Conservation (phyloP, 2,797 vertebrate genomes). For the Corythornis leucogaster region DNA sequence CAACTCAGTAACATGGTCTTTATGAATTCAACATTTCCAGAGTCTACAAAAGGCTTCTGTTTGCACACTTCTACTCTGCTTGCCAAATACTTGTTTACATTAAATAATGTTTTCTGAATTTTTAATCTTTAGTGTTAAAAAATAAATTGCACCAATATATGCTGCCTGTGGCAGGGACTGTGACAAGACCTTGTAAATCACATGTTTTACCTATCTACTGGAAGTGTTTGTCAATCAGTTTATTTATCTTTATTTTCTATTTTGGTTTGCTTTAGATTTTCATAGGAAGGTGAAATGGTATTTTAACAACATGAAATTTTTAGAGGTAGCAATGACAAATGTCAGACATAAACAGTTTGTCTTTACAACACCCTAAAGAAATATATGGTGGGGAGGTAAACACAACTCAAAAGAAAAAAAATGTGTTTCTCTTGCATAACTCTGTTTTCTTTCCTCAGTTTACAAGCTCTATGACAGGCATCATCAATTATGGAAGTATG, state of each 20-base stretch:
- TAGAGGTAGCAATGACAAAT: slow-evolving; percentile 29
- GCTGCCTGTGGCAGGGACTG: background rate
- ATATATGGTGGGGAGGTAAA: background rate
- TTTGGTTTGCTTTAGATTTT: slow-evolving; percentile 35
- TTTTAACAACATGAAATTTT: slow-evolving; percentile 14
- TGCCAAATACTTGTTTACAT: background rate
- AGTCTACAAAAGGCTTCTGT: background rate
- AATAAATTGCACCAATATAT: background rate
- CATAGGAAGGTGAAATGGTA: slow-evolving; percentile 9
- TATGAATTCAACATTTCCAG: background rate
- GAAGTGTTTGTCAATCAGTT: slow-evolving; percentile 27
- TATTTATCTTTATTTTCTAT: slow-evolving; percentile 60
- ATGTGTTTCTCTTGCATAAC: background rate
- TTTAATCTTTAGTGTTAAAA: background rate
- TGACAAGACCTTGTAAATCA: background rate
- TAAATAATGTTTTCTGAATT: background rate
- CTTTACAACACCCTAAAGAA: background rate
- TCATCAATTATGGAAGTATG: background rate
- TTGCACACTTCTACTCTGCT: background rate
- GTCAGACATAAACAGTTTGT: background rate
- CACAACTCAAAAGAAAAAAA: background rate
- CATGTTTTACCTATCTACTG: background rate
- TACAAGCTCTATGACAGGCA: background rate
- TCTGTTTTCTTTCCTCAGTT: background rate
- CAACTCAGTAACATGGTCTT: background rate